Conservation (phyloP, 2,797 vertebrate genomes). For the Aulostomus chinensis region DNA sequence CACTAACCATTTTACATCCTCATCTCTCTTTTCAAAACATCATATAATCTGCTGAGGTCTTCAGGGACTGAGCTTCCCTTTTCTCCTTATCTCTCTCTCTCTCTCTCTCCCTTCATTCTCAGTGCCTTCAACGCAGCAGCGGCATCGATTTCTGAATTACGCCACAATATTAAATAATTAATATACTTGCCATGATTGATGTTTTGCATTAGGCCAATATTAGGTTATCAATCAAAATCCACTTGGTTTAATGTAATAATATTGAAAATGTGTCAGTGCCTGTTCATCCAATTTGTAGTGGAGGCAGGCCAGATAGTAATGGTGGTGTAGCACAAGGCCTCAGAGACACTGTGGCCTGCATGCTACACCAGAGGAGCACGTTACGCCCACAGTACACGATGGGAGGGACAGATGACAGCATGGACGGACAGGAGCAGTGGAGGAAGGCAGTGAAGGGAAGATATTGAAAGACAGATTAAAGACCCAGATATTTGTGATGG, state of each 20-base stretch:
- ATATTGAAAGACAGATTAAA: constrained; percentile 31
- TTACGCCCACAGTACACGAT: constrained; percentile 41
- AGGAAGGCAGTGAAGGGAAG: constrained; percentile 23
- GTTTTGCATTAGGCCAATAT: constrained; percentile 99
- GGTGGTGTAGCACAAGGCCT: constrained; percentile 86
- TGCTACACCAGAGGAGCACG: constrained; percentile 65
- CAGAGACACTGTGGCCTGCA: constrained; percentile 76
- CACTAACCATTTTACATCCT: constrained; percentile 59
- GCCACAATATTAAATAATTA: constrained; percentile 99
- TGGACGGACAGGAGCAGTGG: no score
- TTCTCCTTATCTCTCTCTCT: constrained; percentile 60
- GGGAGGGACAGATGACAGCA: constrained; percentile 10
- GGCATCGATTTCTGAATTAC: constrained; percentile 99
- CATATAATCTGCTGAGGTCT: constrained; percentile 72
- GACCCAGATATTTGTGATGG: constrained; percentile 11
- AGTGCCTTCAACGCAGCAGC: constrained; percentile 56
- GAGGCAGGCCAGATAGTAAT: constrained; percentile 91
- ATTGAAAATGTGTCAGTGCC: constrained; percentile 99
- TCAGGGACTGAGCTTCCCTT: constrained; percentile 62
- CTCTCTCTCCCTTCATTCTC: constrained; percentile 54
- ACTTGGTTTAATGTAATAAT: constrained; percentile 99
- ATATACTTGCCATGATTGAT: constrained; percentile 99
- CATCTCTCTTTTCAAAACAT: constrained; percentile 72
- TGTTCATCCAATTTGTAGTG: constrained; percentile 98
- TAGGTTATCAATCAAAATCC: constrained; percentile 99